Evolutionary conservation across 2,113 vertebrate genomes (phyloP), one percentile per base, ranked within the genome.

Genomic region (Mesembrinibis cayennensis): DNA sequence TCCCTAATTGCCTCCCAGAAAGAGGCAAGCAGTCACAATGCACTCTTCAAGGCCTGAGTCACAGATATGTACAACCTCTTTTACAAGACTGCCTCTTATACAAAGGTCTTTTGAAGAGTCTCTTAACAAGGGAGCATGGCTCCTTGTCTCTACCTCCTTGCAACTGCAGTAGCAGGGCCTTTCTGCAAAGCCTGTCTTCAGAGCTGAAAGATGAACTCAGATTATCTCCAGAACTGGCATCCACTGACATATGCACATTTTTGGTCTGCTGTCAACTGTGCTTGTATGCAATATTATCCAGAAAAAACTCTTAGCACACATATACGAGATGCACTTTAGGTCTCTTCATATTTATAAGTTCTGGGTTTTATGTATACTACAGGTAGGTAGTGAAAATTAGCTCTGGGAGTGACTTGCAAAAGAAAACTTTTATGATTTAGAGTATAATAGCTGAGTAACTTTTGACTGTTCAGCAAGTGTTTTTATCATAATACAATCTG

Each of bases 161-260:
- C 26, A 44, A 52, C 2, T 47, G 32, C 15, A 77, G 21, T 20
- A 38, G 32, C 5, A n/a, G 6, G 8, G 21, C 18, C n/a, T 71
- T 91, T 72, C n/a, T 58, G 4, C 27, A 74, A 83, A 81, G 7
- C 8, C 22, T 73, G 13, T 69, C 40, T 29, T 73, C 27, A 36
- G 50, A 92, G 19, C 11, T 66, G 53, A 81, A 83, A 83, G 45
- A 44, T 29, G 25, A 93, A 58, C 17, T 80, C 67, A 27, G 12
- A 25, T n/a, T 69, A 19, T 61, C 36, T 86, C 17, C 55, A 77
- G 65, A 61, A 62, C 47, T 34, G 67, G 19, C 34, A 45, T 23
- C 7, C 20, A 21, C 10, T 47, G n/a, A 25, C 1, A 1, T 22
- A 55, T 3, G 4, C 10, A 30, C 0, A 34, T 32, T 78, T 80